Conservation (phyloP, 2,113 vertebrate species). For the Hassar affinis region DNA sequence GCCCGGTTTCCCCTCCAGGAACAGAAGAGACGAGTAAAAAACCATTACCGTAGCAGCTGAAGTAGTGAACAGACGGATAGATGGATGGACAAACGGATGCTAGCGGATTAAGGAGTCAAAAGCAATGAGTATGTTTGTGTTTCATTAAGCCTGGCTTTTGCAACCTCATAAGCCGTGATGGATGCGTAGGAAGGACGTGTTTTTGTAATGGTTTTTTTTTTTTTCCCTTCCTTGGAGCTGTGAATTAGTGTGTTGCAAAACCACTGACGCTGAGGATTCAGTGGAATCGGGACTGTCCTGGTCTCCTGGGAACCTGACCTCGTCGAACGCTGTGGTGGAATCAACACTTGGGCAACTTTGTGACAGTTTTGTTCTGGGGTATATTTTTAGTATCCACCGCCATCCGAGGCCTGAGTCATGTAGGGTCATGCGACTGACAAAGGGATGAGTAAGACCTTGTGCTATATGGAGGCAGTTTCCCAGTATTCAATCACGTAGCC, state of each 20-base stretch:
- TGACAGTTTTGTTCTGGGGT: slow-evolving; percentile 9
- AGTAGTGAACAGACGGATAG: background rate
- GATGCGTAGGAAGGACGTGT: background rate
- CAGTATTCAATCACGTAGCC: background rate
- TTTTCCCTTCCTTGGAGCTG: background rate
- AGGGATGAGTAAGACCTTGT: slow-evolving; percentile 36
- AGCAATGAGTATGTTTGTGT: slow-evolving; percentile 19
- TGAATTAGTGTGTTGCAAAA: background rate
- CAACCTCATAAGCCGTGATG: background rate
- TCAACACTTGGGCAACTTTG: slow-evolving; percentile 12
- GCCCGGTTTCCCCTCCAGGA: slow-evolving; percentile 11
- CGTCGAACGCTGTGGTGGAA: background rate
- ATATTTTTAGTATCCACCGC: slow-evolving; percentile 41
- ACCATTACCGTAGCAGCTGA: background rate
- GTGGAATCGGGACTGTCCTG: background rate
- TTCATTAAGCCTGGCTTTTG: slow-evolving; percentile 24
- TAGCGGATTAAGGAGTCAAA: background rate
- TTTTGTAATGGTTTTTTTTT: slow-evolving; percentile 1
- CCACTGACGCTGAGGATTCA: background rate
- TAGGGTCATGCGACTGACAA: slow-evolving; percentile 39
- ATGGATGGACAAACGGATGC: background rate
- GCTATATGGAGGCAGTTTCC: background rate
- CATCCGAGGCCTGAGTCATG: slow-evolving; percentile 42
- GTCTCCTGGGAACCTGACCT: background rate
- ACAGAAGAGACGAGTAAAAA: background rate